Evolutionary conservation across 2,797 vertebrate species (phyloP).

Genomic region (Takifugu rubripes): DNA sequence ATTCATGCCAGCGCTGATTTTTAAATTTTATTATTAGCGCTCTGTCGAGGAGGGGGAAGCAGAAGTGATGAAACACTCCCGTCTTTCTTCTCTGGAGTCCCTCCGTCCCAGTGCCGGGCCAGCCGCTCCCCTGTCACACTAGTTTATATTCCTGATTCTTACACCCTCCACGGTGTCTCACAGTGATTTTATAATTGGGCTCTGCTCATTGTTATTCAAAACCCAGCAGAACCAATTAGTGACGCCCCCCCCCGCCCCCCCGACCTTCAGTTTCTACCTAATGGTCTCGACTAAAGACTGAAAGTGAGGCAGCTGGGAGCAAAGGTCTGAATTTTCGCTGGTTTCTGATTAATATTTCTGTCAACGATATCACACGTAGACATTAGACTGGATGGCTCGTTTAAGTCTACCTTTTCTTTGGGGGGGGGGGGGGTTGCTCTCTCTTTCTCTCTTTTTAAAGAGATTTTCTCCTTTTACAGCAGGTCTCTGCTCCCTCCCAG

Average conservation of each 20-base stretch:
- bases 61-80: conserved; percentile 58
- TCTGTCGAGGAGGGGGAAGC: conserved; percentile 57
- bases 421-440: conserved; percentile 17
- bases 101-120: conserved; percentile 49
- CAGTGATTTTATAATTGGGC: conserved; percentile 81
- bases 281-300: conserved; percentile 73
- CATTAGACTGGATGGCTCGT: conserved; percentile 85
- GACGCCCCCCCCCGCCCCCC: conserved; percentile 54
- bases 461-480: conserved; percentile 84
- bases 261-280: conserved; percentile 74
- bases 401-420: conserved; percentile 66
- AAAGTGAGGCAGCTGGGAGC: conserved; percentile 73
- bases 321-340: conserved; percentile 80
- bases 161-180: conserved; percentile 50
- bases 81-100: conserved; percentile 44
- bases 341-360: conserved; percentile 91
- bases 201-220: conserved; percentile 77
- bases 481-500: conserved; percentile 81
- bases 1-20: conserved; percentile 82
- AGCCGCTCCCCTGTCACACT: conserved; percentile 42
- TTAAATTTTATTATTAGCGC: conserved; percentile 80
- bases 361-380: conserved; percentile 82
- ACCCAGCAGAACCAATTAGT: conserved; percentile 85
- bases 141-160: conserved; percentile 26
- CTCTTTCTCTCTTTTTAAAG: conserved; percentile 29